Percentiles rank a stretch among this genome's conserved stretches.
These are phyloP conservation scores for Sylvicola cinctus DNA, from an alignment of 2,888 invertebrate genomes.

Conservation along the genomic window DNA sequence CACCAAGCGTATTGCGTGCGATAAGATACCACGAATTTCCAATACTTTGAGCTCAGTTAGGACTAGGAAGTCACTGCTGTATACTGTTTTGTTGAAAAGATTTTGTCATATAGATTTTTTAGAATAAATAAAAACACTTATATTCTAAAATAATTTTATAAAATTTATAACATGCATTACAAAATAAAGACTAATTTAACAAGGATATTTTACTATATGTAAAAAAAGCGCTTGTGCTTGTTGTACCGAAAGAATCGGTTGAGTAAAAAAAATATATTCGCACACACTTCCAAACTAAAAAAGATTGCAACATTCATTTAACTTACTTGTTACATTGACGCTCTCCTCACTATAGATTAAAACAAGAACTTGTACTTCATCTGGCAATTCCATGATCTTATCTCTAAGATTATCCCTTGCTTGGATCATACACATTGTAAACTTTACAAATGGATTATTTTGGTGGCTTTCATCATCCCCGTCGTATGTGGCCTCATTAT, in stretches of 20 bases:
- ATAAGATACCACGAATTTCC: constrained; percentile 35
- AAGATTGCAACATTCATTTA: background rate
- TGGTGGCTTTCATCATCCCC: constrained; percentile 23
- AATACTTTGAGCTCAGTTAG: constrained; percentile 30
- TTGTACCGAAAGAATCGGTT: too few relatives aligned
- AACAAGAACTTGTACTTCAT: constrained; percentile 31
- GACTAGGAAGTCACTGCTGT: constrained; percentile 17
- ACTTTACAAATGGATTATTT: constrained; percentile 26
- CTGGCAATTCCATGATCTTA: constrained; percentile 25
- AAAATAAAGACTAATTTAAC: too few relatives aligned
- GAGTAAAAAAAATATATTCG: too few relatives aligned
- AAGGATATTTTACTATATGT: too few relatives aligned
- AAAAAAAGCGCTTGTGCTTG: too few relatives aligned
- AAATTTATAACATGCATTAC: too few relatives aligned
- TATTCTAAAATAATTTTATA: too few relatives aligned
- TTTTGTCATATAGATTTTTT: too few relatives aligned
- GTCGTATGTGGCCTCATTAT: constrained; percentile 20
- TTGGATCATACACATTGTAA: constrained; percentile 32
- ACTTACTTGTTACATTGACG: constrained; percentile 17
- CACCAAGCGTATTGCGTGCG: constrained; percentile 24
- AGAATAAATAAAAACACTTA: too few relatives aligned
- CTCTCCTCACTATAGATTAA: constrained; percentile 31
- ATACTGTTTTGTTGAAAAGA: constrained; percentile 15
- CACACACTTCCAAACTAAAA: too few relatives aligned
- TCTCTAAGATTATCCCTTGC: constrained; percentile 23